Conservation (phyloP, 2,888 invertebrate species). For the Micoletzkya japonica region DNA sequence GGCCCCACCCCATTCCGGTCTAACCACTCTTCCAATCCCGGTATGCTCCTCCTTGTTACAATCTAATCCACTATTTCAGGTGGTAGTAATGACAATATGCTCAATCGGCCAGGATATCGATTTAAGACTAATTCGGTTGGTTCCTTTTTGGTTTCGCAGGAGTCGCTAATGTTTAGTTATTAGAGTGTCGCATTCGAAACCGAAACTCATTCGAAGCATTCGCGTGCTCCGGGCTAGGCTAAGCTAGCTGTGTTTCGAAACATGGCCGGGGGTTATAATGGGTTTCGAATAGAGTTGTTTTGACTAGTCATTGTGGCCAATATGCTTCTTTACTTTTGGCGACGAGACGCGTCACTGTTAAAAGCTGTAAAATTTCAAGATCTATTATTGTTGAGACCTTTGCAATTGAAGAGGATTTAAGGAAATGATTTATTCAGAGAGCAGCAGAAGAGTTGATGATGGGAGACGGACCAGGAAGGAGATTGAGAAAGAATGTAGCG, state of each 20-base stretch:
- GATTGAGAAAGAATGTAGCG: conserved; percentile 62
- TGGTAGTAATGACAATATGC: conserved; percentile 24
- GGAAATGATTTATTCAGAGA: conserved; percentile 12
- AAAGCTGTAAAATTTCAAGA: background rate
- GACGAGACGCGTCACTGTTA: background rate
- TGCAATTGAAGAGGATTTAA: background rate
- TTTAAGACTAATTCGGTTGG: conserved; percentile 22
- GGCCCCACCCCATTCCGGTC: no score
- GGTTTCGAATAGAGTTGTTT: no score
- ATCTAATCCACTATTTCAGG: background rate
- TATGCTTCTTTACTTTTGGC: no score
- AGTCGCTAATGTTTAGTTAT: background rate
- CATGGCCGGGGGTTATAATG: no score
- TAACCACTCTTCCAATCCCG: no score
- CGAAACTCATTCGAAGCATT: no score
- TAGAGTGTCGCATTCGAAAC: no score
- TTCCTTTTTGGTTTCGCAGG: background rate
- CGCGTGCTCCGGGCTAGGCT: no score
- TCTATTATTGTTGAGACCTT: background rate
- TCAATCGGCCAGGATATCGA: conserved; percentile 26
- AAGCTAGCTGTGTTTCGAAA: no score
- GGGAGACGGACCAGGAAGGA: conserved; percentile 56
- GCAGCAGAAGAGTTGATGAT: conserved; percentile 31
- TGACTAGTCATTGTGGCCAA: no score
- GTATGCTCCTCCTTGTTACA: no score